Percentiles rank a stretch among this genome's conserved stretches.
These are phyloP conservation scores for Brachylomia viminalis DNA, from an alignment of 2,888 invertebrate species.

Conservation along the genomic window DNA sequence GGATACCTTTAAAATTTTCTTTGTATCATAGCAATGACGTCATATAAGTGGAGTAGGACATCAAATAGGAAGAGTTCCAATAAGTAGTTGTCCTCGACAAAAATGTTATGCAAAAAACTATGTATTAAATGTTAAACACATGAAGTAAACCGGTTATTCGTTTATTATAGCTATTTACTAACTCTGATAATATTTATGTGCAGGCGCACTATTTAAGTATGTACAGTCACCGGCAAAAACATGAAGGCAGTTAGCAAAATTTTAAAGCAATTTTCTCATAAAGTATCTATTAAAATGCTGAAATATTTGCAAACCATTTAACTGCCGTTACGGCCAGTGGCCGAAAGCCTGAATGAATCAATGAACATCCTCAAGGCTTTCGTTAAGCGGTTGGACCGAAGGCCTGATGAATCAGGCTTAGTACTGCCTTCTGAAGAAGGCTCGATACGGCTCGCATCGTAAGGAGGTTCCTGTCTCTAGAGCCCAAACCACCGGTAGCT, in stretches of 20 bases:
- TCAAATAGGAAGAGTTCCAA: constrained; percentile 71
- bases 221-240: not conserved
- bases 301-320: not conserved
- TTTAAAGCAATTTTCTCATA: not conserved
- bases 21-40: constrained; percentile 58
- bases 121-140: constrained; percentile 47
- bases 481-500: not conserved
- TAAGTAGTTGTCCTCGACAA: constrained; percentile 77
- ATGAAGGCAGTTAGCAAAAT: too few relatives aligned
- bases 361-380: too few relatives aligned
- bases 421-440: too few relatives aligned
- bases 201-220: not conserved
- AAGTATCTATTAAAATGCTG: too few relatives aligned
- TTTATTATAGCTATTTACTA: constrained; percentile 8
- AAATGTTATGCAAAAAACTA: constrained; percentile 71
- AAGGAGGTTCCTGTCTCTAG: not conserved
- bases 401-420: too few relatives aligned
- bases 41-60: constrained; percentile 60
- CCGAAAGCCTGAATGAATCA: not conserved
- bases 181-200: constrained; percentile 1
- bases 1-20: constrained; percentile 22
- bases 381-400: not conserved
- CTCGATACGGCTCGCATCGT: too few relatives aligned
- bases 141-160: constrained; percentile 50
- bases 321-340: not conserved